Conservation (phyloP, 2,113 vertebrate genomes). For the Suricata suricatta region DNA sequence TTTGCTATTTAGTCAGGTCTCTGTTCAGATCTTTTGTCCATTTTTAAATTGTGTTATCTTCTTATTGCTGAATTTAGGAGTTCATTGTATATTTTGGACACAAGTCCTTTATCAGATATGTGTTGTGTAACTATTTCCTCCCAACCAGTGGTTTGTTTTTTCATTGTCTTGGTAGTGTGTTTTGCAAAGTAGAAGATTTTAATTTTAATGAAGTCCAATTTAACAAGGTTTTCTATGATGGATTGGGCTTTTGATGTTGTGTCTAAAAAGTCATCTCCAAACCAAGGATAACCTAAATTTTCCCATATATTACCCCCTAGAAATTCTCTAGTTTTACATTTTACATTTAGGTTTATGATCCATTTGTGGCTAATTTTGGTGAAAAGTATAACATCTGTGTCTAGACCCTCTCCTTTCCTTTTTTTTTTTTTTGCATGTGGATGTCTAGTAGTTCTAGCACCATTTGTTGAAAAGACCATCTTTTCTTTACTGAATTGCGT, state of each 20-base stretch:
- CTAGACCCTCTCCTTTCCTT: neutral
- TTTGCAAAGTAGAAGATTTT: neutral
- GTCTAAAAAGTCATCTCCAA: neutral
- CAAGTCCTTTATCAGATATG: neutral
- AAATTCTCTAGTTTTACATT: neutral
- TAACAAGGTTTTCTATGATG: neutral
- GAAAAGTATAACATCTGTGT: neutral
- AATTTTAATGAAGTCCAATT: neutral
- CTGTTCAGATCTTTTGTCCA: neutral
- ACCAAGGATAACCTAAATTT: neutral
- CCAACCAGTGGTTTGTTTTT: neutral
- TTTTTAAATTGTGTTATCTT: neutral
- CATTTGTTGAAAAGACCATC: neutral
- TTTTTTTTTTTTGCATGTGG: neutral
- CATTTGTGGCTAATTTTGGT: neutral
- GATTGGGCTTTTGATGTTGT: neutral
- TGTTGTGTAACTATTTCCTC: neutral
- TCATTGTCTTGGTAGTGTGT: neutral
- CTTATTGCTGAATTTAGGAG: neutral
- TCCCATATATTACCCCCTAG: neutral
- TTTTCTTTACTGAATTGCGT: neutral
- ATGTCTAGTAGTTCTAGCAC: neutral
- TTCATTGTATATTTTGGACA: neutral
- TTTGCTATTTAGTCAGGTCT: neutral
- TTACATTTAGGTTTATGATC: neutral